Evolutionary conservation across 2,888 invertebrate species (phyloP).

Genomic region (Microdon myrmicae): DNA sequence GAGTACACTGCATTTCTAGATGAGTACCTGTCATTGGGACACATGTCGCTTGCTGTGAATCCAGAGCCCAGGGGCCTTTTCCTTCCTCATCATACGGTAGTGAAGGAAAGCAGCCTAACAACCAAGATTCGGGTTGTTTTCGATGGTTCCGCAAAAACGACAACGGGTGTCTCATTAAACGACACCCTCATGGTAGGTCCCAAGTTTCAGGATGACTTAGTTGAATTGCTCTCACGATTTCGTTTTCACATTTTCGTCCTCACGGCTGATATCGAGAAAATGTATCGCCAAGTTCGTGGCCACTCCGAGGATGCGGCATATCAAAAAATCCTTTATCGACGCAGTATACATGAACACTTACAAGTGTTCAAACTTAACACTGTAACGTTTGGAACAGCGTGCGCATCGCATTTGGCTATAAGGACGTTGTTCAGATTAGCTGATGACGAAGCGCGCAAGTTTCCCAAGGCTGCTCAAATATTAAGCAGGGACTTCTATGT

Average conservation of each 20-base stretch:
- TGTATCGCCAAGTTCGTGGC: slow-evolving; percentile 30
- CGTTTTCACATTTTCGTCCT: slow-evolving; percentile 24
- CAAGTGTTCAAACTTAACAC: slow-evolving; percentile 30
- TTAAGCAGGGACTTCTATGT: slow-evolving; percentile 49
- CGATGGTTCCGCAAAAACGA: slow-evolving; percentile 7
- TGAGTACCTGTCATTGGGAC: too few species aligned
- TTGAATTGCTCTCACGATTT: slow-evolving; percentile 23
- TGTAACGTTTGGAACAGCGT: slow-evolving; percentile 39
- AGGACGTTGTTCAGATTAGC: slow-evolving; percentile 44
- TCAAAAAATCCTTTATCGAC: slow-evolving; percentile 37
- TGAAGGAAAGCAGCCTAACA: slow-evolving; percentile 23
- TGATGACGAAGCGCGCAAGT: slow-evolving; percentile 19
- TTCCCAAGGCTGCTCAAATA: slow-evolving; percentile 38
- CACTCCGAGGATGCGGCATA: slow-evolving; percentile 16
- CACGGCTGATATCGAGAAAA: slow-evolving; percentile 32
- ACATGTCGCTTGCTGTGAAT: too few species aligned
- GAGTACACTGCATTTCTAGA: too few species aligned
- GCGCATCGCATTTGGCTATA: slow-evolving; percentile 39
- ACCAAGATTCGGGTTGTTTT: slow-evolving; percentile 8
- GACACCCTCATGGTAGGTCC: slow-evolving; percentile 20
- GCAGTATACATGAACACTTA: slow-evolving; percentile 4
- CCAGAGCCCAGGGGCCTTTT: too few species aligned
- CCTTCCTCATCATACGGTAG: slow-evolving; percentile 16
- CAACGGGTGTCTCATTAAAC: slow-evolving; percentile 15
- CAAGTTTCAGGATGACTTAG: slow-evolving; percentile 23